Conservation (phyloP, 2,113 vertebrate species). For the Haemorhous mexicanus region DNA sequence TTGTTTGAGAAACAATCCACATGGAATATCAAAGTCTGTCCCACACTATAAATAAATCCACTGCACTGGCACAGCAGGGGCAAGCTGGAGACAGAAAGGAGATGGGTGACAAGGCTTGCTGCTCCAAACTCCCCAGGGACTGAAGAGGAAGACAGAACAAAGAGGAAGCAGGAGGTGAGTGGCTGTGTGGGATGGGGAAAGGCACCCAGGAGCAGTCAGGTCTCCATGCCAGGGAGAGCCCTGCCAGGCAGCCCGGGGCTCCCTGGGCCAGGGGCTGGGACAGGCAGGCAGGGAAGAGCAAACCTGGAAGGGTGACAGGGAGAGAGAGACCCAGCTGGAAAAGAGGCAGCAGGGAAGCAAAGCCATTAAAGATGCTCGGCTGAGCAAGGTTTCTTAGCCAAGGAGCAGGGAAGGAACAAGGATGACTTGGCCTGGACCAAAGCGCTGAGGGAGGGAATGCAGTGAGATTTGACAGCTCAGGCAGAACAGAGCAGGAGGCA, state of each 20-base stretch:
- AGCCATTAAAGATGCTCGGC: neutral
- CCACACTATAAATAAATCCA: neutral
- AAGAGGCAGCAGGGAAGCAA: neutral
- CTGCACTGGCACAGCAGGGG: neutral
- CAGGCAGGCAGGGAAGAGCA: neutral
- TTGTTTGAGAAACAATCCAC: neutral
- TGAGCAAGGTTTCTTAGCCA: neutral
- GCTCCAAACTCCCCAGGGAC: neutral
- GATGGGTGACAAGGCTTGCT: neutral
- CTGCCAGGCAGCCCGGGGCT: neutral
- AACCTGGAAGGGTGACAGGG: neutral
- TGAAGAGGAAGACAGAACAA: neutral
- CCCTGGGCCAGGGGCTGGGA: rapidly evolving
- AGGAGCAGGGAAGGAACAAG: neutral
- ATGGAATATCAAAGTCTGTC: neutral
- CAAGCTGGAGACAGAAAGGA: neutral
- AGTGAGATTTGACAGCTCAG: neutral
- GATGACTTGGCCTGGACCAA: neutral
- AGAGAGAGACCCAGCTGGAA: neutral
- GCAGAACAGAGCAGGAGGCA: neutral
- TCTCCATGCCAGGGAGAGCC: rapidly evolving
- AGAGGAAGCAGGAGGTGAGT: neutral
- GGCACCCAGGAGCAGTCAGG: rapidly evolving
- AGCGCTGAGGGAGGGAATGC: neutral
- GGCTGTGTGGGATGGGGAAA: neutral